A percentile compares a stretch with the other conserved stretches of the same genome.
Conservation (phyloP, 2,888 invertebrate genomes). For the Dryobota labecula region DNA sequence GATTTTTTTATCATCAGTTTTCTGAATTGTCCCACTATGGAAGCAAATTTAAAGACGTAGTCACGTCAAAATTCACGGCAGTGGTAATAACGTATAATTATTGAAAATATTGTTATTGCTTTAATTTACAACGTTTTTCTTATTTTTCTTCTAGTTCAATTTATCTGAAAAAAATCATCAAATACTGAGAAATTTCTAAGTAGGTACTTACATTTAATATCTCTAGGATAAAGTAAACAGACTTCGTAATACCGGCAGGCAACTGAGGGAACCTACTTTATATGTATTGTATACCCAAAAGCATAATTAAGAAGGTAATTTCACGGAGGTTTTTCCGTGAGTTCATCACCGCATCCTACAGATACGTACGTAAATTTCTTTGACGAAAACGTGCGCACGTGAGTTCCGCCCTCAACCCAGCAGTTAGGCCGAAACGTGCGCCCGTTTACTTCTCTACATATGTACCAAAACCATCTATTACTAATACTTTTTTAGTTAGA, state of each 20-base stretch:
- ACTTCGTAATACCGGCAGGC: constrained; percentile 21
- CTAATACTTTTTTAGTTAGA: constrained; percentile 52
- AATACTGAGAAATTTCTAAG: neutral
- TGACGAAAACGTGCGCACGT: constrained; percentile 58
- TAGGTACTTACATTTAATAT: neutral
- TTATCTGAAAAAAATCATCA: constrained; percentile 11
- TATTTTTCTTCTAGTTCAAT: neutral
- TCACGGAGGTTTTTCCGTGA: constrained; percentile 48
- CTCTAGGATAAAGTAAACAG: constrained; percentile 24
- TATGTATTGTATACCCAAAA: constrained; percentile 50
- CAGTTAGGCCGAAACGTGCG: constrained; percentile 52
- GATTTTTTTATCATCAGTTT: no score
- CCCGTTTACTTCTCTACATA: constrained; percentile 37
- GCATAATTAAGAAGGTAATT: constrained; percentile 60
- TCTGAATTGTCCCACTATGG: no score
- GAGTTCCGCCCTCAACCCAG: constrained; percentile 41
- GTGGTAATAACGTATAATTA: no score
- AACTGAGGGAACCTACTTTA: constrained; percentile 44
- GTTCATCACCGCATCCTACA: constrained; percentile 51
- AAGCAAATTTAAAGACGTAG: no score
- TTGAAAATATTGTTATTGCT: neutral
- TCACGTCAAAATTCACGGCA: no score
- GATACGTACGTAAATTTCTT: constrained; percentile 58
- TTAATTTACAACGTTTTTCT: neutral
- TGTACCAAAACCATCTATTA: constrained; percentile 19